Base-by-base conservation (phyloP, 2,888 invertebrate genomes). In the Calliphora vomitoria region DNA sequence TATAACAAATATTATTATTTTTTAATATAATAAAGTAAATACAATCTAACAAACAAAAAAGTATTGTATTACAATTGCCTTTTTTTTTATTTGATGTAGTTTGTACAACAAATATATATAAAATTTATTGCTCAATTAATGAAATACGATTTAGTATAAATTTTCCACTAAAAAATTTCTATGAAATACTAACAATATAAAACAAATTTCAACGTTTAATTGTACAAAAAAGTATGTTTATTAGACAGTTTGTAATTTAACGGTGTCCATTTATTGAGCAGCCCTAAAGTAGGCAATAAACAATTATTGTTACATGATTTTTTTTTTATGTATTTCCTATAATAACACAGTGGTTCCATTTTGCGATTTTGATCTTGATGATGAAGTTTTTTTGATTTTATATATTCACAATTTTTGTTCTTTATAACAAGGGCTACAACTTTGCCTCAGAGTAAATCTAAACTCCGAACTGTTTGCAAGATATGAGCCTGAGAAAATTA, bases 51-150 rank as follows among this genome's bases (percentile, higher is more conserved):
- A 4, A 69, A 15, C 1, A n/a, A 35, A 35, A 35, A n/a, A n/a
- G n/a, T 53, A 71, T 62, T 64, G 35, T n/a, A 35, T 58, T 25
- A 60, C 60, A 31, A 69, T n/a, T 50, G 69, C 8, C 1, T 31
- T 68, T 47, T 68, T 47, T 69, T 53, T n/a, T 25, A 13, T 10
- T 10, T 10, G 11, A 11, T 25, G 8, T 15, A 60, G 3, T 20
- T 13, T 44, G 13, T 44, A 44, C 5, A 55, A 35, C 31, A 31
- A 60, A 15, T 31, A 60, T 8, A 35, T 8, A 60, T 13, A 15
- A 35, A 60, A 60, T 35, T 31, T 60, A 60, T 60, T 35, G 31
- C 15, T 35, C 35, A 60, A 15, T 60, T 31, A 60, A 60, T 31
- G 4, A 13, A 58, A 10, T n/a, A 20, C 11, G 25, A 13, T 25